Evolutionary conservation across 2,113 vertebrate species (phyloP).

Genomic region (Laterallus jamaicensis): DNA sequence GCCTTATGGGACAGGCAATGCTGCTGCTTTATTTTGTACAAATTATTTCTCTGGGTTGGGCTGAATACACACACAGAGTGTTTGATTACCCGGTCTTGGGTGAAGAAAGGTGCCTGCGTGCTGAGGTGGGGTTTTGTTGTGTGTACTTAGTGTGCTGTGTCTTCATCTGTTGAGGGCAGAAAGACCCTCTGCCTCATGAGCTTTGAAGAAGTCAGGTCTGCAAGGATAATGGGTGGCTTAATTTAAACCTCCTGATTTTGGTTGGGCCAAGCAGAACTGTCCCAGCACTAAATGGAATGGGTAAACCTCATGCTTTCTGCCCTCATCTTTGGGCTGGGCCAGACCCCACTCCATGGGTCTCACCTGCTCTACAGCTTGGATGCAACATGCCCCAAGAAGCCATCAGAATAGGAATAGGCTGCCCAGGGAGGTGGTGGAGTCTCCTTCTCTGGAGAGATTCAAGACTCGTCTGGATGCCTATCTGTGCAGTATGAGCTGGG

Average conservation of each 20-base stretch:
- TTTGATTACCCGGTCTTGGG: neutral
- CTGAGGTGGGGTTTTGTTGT: neutral
- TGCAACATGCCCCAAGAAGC: neutral
- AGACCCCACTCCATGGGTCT: neutral
- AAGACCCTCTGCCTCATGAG: neutral
- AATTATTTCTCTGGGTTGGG: neutral
- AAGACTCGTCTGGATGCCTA: too few relatives aligned
- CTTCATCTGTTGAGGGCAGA: neutral
- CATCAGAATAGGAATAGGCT: too few relatives aligned
- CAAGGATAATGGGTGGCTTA: neutral
- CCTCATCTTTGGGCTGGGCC: neutral
- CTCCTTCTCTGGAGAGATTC: too few relatives aligned
- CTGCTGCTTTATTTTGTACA: neutral
- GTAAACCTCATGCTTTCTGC: neutral
- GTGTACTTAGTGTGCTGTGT: neutral
- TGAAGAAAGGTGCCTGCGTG: neutral
- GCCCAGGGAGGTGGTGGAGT: too few relatives aligned
- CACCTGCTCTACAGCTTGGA: neutral
- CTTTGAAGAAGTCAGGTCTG: neutral
- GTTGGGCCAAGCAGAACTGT: neutral
- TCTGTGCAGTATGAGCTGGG: too few relatives aligned
- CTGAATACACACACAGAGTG: neutral
- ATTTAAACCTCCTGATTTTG: neutral
- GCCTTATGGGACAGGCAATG: neutral
- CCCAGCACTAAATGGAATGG: neutral